Conservation (phyloP, 2,888 invertebrate genomes). For the Exocentrus adspersus region DNA sequence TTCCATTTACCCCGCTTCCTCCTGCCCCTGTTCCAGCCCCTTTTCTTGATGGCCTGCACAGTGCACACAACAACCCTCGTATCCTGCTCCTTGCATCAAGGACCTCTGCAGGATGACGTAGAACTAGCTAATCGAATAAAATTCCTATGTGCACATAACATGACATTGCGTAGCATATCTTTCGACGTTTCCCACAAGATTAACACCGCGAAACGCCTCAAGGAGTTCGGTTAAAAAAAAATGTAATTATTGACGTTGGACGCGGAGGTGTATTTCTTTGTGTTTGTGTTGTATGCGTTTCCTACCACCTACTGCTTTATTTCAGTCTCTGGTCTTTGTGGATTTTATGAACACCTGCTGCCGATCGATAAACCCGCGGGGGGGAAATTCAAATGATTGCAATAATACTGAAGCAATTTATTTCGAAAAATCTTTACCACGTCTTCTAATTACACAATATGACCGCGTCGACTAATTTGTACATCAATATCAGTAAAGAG, state of each 20-base stretch:
- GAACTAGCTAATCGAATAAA: slow-evolving; percentile 18
- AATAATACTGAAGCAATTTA: background rate
- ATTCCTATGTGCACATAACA: slow-evolving; percentile 18
- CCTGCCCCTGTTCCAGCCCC: no score
- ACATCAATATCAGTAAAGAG: slow-evolving; percentile 67
- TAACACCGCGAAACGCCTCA: slow-evolving; percentile 25
- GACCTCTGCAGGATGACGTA: slow-evolving; percentile 22
- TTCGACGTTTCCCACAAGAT: slow-evolving; percentile 18
- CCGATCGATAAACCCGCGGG: slow-evolving; percentile 16
- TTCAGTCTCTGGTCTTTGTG: background rate
- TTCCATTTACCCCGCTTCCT: no score
- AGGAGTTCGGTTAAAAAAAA: slow-evolving; percentile 26
- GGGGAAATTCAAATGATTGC: slow-evolving; percentile 22
- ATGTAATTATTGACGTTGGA: slow-evolving; percentile 11
- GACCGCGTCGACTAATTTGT: slow-evolving; percentile 56
- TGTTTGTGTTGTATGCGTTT: slow-evolving; percentile 23
- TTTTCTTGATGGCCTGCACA: no score
- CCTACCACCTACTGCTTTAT: background rate
- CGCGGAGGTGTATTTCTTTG: slow-evolving; percentile 10
- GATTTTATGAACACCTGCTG: slow-evolving; percentile 12
- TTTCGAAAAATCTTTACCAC: background rate
- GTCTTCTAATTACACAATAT: slow-evolving; percentile 2
- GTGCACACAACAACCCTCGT: no score
- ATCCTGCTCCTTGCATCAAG: slow-evolving; percentile 10
- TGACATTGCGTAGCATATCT: slow-evolving; percentile 28